Conservation (phyloP, 2,888 invertebrate species). For the Oscheius sp. region DNA sequence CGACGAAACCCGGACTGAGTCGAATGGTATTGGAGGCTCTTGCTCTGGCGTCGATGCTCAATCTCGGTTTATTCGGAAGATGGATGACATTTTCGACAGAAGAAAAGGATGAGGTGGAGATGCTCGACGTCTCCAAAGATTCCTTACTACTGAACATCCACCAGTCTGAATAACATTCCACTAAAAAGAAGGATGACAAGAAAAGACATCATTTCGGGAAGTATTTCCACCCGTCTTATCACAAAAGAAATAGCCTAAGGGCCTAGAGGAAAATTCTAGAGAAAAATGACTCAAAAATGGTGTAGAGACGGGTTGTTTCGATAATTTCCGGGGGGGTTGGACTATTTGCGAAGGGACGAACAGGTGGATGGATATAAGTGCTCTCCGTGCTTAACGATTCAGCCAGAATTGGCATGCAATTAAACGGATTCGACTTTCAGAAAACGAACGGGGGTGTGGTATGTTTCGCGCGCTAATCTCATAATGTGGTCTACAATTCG, state of each 20-base stretch:
- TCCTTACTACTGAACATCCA: conserved; percentile 27
- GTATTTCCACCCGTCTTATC: too few species aligned
- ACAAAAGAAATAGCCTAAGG: not conserved
- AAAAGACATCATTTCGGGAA: too few species aligned
- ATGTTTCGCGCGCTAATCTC: conserved; percentile 16
- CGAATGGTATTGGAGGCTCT: conserved; percentile 48
- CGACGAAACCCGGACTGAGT: conserved; percentile 51
- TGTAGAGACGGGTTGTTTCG: not conserved
- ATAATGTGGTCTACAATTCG: conserved; percentile 28
- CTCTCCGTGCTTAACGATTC: too few species aligned
- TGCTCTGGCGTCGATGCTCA: conserved; percentile 52
- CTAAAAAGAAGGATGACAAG: too few species aligned
- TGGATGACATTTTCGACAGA: conserved; percentile 33
- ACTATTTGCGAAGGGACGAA: not conserved
- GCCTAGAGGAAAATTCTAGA: not conserved
- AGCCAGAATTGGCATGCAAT: too few species aligned
- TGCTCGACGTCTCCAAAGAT: conserved; percentile 27
- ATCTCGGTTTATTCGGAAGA: conserved; percentile 55
- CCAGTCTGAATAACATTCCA: not conserved
- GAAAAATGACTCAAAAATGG: not conserved
- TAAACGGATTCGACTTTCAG: not conserved
- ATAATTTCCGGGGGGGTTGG: not conserved
- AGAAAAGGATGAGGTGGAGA: conserved; percentile 24
- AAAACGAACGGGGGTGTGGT: not conserved
- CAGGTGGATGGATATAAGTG: not conserved